Evolutionary conservation across 64 coral and sea anemone species (phyloP), one percentile per base, ranked within the genome.

Genomic region (Porites lutea): DNA sequence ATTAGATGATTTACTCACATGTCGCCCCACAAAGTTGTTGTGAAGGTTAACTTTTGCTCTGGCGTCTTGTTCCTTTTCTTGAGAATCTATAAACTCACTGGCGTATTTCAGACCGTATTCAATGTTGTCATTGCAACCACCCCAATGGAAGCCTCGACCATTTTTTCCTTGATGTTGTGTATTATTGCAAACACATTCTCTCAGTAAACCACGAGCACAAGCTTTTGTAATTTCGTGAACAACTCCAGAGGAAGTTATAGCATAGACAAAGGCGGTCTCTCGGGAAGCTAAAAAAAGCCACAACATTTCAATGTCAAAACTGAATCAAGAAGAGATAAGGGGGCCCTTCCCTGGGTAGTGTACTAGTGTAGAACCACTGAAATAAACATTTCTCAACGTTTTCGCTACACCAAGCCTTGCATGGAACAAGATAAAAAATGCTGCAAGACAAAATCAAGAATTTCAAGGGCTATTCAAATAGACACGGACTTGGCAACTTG

Each of bases 11-110:
- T 20, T 52, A 94, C 97, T 99, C 27, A 99, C 97, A 80, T 84
- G 69, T 71, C 97, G 70, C 70, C 97, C 97, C 2, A 96, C 91
- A 58, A 88, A 69, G 52, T 99, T 99, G 71, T 99, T 99, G 59
- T 99, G 97, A 61, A 99, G 93, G 65, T 99, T 99, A 83, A 99
- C 94, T 48, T 94, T 80, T 6, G 97, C 94, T 51, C 84, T 87
- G 0, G 94, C 91, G 44, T 99, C 97, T 55, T 67, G 88, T 60
- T 93, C 91, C 27, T 79, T 71, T 91, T 99, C 97, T 48, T 77
- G 65, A 15, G 94, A 93, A 77, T 99, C 97, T 64, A 99, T 92
- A 86, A 99, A 99, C 12, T 77, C 74, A 21, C 93, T 91, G 52
- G 94, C 91, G 63, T 96, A 91, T 57, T 69, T 53, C 20, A 94